These are phyloP conservation scores for Dinomys branickii DNA, from an alignment of 2,113 vertebrate species.

Conservation along the genomic window DNA sequence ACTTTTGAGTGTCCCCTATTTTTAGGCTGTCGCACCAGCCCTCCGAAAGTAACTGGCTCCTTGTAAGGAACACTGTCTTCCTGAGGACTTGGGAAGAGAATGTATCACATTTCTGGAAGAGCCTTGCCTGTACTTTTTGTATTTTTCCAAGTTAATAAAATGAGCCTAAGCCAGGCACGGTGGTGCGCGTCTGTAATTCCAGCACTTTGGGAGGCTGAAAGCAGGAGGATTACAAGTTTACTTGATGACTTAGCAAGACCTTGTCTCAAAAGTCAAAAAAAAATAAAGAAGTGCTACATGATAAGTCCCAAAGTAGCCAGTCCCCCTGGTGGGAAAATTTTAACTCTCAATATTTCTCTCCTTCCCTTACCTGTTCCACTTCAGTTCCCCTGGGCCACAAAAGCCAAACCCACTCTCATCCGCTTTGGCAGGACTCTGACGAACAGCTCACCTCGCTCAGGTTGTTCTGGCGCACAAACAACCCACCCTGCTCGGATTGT, in stretches of 20 bases:
- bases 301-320: too few species aligned
- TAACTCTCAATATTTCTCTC: too few species aligned
- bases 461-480: too few species aligned
- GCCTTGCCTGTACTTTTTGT: not conserved
- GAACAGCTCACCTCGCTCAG: too few species aligned
- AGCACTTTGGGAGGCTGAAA: not conserved
- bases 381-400: too few species aligned
- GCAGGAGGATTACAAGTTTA: not conserved
- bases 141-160: constrained; percentile 13
- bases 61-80: not conserved
- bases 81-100: not conserved
- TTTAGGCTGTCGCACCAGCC: not conserved
- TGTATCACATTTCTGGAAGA: not conserved
- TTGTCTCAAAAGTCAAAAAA: not conserved
- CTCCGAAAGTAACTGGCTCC: not conserved
- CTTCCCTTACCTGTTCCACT: too few species aligned
- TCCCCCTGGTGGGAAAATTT: too few species aligned
- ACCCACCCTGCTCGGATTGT: too few species aligned
- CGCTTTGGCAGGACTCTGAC: too few species aligned
- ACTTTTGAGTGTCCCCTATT: not conserved
- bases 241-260: not conserved
- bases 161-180: not conserved
- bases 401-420: too few species aligned
- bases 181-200: not conserved
- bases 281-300: not conserved